phyloP scores from a whole-genome alignment of 2,113 vertebrate genomes.

The Falco punctatus region DNA sequence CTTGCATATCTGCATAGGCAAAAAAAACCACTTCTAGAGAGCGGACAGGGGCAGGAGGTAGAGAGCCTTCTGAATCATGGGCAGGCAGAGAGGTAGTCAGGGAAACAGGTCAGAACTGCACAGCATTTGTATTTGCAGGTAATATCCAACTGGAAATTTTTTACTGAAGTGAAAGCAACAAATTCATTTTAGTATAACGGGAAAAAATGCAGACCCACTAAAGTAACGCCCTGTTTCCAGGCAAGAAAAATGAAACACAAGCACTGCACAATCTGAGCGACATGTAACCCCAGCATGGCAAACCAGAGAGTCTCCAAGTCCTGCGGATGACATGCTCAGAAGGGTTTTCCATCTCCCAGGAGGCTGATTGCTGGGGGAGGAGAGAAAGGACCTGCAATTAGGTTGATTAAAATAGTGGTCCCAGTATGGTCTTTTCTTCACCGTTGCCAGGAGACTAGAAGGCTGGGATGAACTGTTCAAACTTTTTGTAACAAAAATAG shows the following conservation, averaged over 20 bases:
- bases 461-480: conserved; percentile 14
- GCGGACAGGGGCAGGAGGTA: not conserved
- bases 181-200: not conserved
- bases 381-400: conserved; percentile 51
- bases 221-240: not conserved
- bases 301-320: not conserved
- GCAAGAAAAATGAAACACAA: not conserved
- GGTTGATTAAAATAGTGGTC: conserved; percentile 60
- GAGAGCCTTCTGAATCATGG: not conserved
- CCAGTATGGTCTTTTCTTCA: conserved; percentile 33
- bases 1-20: not conserved
- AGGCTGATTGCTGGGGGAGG: conserved; percentile 29
- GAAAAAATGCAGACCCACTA: not conserved
- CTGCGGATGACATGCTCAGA: not conserved
- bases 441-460: conserved; percentile 58
- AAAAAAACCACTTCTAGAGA: not conserved
- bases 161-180: not conserved
- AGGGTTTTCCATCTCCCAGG: conserved; percentile 31
- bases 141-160: not conserved
- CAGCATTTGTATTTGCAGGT: not conserved
- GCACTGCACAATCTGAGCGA: not conserved
- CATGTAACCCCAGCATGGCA: not conserved
- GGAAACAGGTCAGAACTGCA: not conserved
- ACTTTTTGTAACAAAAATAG: conserved; percentile 39
- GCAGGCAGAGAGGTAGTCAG: not conserved